These are phyloP conservation scores for Myrmecobius fasciatus DNA, from an alignment of 2,113 vertebrate genomes.

Conservation along the genomic window DNA sequence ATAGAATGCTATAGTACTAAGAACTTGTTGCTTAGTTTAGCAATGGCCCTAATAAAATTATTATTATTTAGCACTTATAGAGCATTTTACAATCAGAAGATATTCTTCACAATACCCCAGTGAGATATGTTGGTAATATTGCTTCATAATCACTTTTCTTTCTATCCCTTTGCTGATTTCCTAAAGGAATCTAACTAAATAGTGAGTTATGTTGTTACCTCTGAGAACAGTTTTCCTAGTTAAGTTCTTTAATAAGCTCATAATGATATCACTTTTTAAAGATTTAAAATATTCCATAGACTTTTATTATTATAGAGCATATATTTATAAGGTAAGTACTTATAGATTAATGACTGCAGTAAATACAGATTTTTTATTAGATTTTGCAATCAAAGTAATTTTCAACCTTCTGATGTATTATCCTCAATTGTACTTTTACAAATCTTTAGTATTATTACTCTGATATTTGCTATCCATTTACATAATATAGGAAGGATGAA, in stretches of 20 bases:
- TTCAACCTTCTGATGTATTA: neutral
- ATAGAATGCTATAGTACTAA: neutral
- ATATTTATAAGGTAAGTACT: neutral
- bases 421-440: neutral
- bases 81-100: neutral
- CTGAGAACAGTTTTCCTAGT: neutral
- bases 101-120: constrained; percentile 17
- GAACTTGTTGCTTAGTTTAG: neutral
- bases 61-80: neutral
- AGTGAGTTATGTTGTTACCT: constrained; percentile 3
- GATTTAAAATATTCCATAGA: neutral
- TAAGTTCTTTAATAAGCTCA: neutral
- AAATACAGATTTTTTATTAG: neutral
- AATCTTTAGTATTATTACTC: neutral
- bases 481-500: neutral
- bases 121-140: neutral
- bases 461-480: constrained; percentile 7
- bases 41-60: constrained; percentile 3
- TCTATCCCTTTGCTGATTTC: neutral
- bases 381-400: neutral
- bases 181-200: neutral
- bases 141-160: neutral
- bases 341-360: neutral
- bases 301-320: neutral
- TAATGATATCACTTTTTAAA: neutral